Base-by-base conservation (phyloP, 2,113 vertebrate genomes). In the Carassius auratus region DNA sequence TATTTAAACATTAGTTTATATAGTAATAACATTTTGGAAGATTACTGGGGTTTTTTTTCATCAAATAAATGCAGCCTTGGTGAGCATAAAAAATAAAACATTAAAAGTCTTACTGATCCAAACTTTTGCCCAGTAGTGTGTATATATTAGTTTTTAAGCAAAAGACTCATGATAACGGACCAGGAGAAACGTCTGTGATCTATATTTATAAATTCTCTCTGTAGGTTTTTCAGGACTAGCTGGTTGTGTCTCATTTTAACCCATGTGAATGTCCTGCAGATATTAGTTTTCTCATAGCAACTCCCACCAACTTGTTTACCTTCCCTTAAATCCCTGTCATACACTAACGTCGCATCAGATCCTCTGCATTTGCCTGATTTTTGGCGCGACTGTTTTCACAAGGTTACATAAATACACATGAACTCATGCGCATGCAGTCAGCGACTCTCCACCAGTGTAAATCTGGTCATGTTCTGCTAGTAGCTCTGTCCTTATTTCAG, bases 391-490 rank as follows among this genome's bases (percentile, higher is more conserved):
- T 38, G 55, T 23, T 64, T 64, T 26, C 42, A 80, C 59, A 80
- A 80, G 77, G 13, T 64, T 80, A 48, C 5, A 79, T 45, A 1
- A 45, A 80, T 80, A 64, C 38, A 12, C 78, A 80, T 57, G 5
- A 79, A 79, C 55, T 42, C 9, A 1, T 30, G 23, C 23, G 23
- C 23, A 55, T 61, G 21, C 33, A 62, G 76, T 57, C 50, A 76
- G 19, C 19, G 33, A 42, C 36, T 21, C 2, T 1, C 33, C 76
- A 79, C 36, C 76, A 79, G 59, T 48, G 77, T 80, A 64, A 80
- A 64, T 48, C 57, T 26, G 21, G 21, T 14, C 7, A 7, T 61
- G 55, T 59, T 80, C 59, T 64, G 13, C 77, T 64, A 64, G 59
- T 80, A 12, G 15, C 14, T 45, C 7, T 42, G 36, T 48, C 38